Conservation (phyloP, 1,140 invertebrate genomes). For the Leptinotarsa undecemlineata region DNA sequence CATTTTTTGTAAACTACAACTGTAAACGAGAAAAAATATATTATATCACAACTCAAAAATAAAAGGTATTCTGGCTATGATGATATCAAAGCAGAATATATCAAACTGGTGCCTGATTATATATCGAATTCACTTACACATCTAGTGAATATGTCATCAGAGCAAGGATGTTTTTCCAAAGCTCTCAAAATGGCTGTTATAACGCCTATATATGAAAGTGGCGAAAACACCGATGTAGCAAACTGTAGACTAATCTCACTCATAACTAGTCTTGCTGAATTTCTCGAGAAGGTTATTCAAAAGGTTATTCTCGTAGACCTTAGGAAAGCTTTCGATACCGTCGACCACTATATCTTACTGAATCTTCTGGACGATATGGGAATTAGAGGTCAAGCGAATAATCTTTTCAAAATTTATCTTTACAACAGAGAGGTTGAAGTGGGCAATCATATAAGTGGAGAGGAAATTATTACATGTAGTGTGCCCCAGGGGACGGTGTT, state of each 20-base stretch:
- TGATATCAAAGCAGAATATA: conserved; percentile 2
- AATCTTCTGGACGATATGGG: no score
- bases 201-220: conserved; percentile 17
- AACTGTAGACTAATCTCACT: conserved; percentile 15
- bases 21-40: background rate
- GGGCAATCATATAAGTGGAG: no score
- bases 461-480: no score
- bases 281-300: conserved; percentile 6
- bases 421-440: no score
- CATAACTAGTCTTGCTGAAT: conserved; percentile 6
- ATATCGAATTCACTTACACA: conserved; percentile 12
- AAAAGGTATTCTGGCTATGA: conserved; percentile 1
- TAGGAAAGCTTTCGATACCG: no score
- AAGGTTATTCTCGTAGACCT: no score
- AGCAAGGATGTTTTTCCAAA: background rate
- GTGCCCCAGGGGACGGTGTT: no score
- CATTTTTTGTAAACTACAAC: background rate
- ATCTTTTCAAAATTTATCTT: no score
- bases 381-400: no score
- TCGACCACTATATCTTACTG: no score
- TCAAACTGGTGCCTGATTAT: conserved; percentile 14
- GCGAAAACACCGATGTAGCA: conserved; percentile 7
- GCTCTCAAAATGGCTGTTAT: conserved; percentile 15
- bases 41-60: background rate
- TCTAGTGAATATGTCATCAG: conserved; percentile 12